Conservation (phyloP, 2,888 invertebrate species). For the Malacosoma neustria region DNA sequence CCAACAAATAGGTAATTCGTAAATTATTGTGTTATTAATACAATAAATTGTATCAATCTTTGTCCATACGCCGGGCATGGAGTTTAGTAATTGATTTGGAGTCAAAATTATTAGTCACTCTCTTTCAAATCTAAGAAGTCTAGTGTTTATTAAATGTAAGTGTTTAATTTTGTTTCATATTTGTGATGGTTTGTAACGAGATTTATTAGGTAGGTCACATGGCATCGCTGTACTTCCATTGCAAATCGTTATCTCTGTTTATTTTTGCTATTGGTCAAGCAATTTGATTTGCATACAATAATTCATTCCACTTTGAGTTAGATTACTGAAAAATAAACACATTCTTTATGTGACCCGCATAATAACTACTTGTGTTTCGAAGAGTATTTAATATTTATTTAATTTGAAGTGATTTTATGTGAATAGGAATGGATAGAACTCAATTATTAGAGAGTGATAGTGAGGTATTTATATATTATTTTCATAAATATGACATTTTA, state of each 20-base stretch:
- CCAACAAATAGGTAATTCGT: constrained; percentile 2
- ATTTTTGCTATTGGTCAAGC: constrained; percentile 47
- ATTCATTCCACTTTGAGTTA: constrained; percentile 28
- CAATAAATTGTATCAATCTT: constrained; percentile 16
- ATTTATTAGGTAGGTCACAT: constrained; percentile 32
- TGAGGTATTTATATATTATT: constrained; percentile 36
- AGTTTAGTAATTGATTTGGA: constrained; percentile 35
- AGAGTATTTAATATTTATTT: constrained; percentile 7
- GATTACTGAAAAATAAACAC: neutral
- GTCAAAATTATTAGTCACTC: too few relatives aligned
- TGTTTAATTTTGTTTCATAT: constrained; percentile 31
- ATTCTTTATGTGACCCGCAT: neutral
- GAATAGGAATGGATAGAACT: constrained; percentile 33
- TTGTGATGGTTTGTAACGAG: constrained; percentile 18
- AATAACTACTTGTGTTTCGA: neutral
- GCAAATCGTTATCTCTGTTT: constrained; percentile 34
- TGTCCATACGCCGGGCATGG: constrained; percentile 29
- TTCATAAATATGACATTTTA: too few relatives aligned
- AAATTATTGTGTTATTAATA: constrained; percentile 9
- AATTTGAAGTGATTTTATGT: constrained; percentile 16
- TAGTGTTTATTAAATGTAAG: too few relatives aligned
- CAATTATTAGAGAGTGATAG: constrained; percentile 44
- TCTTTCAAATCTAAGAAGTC: too few relatives aligned
- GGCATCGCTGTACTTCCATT: constrained; percentile 33
- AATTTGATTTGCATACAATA: constrained; percentile 66